phyloP scores from a whole-genome alignment of 2,113 vertebrate genomes.

The Oreochromis spilurus region DNA sequence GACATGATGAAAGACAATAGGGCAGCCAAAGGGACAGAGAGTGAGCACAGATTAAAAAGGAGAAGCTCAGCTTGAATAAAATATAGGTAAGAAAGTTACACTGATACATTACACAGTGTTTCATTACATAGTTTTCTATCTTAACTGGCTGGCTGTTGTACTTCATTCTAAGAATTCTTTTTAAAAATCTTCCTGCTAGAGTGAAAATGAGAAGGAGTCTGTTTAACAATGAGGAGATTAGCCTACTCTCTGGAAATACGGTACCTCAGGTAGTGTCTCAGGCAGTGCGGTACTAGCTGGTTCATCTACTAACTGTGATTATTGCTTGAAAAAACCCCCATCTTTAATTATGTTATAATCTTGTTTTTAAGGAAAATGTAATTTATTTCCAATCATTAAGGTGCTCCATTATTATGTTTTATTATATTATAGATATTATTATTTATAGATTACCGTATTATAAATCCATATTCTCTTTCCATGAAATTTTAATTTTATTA shows the following conservation, averaged over 20 bases:
- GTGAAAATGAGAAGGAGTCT: not conserved
- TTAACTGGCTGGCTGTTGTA: not conserved
- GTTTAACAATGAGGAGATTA: not conserved
- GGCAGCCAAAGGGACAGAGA: not conserved
- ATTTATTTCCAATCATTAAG: not conserved
- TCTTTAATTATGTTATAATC: not conserved
- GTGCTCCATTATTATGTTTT: not conserved
- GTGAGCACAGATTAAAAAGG: not conserved
- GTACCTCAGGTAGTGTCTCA: not conserved
- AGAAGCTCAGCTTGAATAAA: not conserved
- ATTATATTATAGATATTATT: not conserved
- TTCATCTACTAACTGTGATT: not conserved
- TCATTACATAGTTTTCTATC: not conserved
- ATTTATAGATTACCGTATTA: not conserved
- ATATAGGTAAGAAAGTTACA: not conserved
- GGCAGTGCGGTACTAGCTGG: not conserved
- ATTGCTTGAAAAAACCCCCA: fast-evolving
- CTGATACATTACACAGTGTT: not conserved
- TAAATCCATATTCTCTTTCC: not conserved
- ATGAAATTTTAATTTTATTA: not conserved
- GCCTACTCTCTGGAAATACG: not conserved
- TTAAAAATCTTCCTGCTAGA: not conserved
- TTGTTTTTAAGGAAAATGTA: not conserved
- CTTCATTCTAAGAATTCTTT: not conserved
- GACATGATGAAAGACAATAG: not conserved